Evolutionary conservation across 2,888 invertebrate genomes (phyloP).

Genomic region (Acleris laterana): DNA sequence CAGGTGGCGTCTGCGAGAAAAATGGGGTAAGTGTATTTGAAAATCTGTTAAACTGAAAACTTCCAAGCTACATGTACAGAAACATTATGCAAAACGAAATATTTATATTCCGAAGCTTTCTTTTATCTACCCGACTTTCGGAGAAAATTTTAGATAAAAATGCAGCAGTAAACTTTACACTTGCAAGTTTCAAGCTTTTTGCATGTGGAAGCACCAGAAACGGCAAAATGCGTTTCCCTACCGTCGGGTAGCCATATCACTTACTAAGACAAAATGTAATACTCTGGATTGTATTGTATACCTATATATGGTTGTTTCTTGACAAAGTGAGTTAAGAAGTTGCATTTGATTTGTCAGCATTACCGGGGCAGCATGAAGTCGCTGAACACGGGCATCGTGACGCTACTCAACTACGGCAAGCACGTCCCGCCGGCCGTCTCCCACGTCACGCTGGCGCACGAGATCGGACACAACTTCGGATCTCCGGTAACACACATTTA

Average conservation of each 20-base stretch:
- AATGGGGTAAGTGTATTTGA: constrained; percentile 88
- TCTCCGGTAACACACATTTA: constrained; percentile 87
- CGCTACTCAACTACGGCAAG: constrained; percentile 98
- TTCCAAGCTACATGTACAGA: background rate
- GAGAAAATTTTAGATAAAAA: background rate
- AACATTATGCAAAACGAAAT: background rate
- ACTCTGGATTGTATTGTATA: too few species aligned
- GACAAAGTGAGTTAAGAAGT: background rate
- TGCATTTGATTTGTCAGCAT: constrained; percentile 86
- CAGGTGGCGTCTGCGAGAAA: constrained; percentile 99
- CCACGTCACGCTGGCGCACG: constrained; percentile 98
- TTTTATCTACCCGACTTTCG: background rate
- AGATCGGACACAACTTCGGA: constrained; percentile 99
- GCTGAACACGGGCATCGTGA: constrained; percentile 98
- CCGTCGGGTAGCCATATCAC: too few species aligned
- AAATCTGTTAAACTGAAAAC: background rate
- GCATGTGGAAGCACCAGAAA: too few species aligned
- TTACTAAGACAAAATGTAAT: too few species aligned
- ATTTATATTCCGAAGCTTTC: background rate
- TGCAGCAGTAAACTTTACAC: background rate
- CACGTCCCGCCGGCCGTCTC: constrained; percentile 99
- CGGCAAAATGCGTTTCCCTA: too few species aligned
- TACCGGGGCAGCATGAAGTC: constrained; percentile 97
- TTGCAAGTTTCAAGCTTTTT: background rate
- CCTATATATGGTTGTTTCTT: too few species aligned